Evolutionary conservation across 2,888 invertebrate species (phyloP).

Genomic region (Cyaniris semiargus): DNA sequence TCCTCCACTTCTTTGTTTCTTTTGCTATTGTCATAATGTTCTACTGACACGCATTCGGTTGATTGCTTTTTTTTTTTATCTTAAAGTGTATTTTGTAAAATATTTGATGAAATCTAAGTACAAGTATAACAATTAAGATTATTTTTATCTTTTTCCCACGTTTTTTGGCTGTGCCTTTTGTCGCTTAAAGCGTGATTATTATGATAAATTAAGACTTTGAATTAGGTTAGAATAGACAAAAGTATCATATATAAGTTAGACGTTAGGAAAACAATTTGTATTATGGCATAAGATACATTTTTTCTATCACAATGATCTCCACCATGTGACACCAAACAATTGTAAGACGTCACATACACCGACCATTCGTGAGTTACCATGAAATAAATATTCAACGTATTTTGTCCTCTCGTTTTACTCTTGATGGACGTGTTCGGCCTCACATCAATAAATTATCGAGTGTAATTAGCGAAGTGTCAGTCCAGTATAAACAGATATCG

Average conservation of each 20-base stretch:
- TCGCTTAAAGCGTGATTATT: background rate
- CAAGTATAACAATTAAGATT: background rate
- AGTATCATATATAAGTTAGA: background rate
- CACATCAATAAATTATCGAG: background rate
- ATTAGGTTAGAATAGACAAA: background rate
- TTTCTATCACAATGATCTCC: too few relatives aligned
- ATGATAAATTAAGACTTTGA: background rate
- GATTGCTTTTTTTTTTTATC: background rate
- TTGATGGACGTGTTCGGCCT: background rate
- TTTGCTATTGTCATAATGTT: background rate
- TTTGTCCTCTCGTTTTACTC: background rate
- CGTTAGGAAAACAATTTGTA: background rate
- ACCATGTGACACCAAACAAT: background rate
- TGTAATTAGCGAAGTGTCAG: slow-evolving; percentile 20
- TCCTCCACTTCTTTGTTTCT: background rate
- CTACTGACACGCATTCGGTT: background rate
- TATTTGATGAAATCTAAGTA: background rate
- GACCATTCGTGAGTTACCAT: background rate
- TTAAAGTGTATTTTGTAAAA: background rate
- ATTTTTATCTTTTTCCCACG: slow-evolving; percentile 14
- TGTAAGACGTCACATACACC: background rate
- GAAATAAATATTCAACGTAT: background rate
- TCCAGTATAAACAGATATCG: slow-evolving; percentile 38
- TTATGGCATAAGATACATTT: background rate
- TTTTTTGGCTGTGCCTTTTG: background rate